Evolutionary conservation across 92 coral and sea anemone species (phyloP), one percentile per base, ranked within the genome.

Genomic region (Chrysogorgia sp.): DNA sequence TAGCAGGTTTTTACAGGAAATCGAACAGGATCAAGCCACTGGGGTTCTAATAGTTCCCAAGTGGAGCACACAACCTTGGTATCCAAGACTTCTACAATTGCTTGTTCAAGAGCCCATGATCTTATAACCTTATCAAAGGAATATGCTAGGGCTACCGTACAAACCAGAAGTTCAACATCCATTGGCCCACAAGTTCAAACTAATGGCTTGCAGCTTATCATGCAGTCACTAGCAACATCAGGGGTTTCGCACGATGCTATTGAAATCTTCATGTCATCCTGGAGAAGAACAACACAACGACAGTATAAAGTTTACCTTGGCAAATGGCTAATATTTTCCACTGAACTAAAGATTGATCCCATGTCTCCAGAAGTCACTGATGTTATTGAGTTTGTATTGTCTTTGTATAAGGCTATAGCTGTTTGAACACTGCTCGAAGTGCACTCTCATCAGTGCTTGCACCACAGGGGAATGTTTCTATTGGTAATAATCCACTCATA

Each of bases 1-100:
- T 24, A 60, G 41, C 71, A 84, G 84, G 76, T 77, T 88, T 1
- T 25, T 81, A 34, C 76, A 76, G 79, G 68, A 81, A 35, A 43
- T 83, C 25, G 79, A 77, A 71, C 79, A 85, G 58, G 85, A 85
- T 65, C 79, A 77, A 81, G 21, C 89, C 7, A 52, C 30, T 2
- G 87, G 89, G 22, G 35, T 88, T 19, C 37, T 84, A n/a, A 19
- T 88, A 32, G 60, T 84, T 26, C 86, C 84, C 15, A 4, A 32
- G 0, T 81, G 92, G 87, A 59, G 57, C 62, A 81, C 83, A 31
- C 92, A 88, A 34, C 74, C 62, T 55, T 82, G 86, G 83, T 75
- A 56, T 41, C 84, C 83, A 6, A 57, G 74, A 7, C 69, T 81
- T 0, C 25, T 72, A 10, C 58, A 22, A 33, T 24, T 85, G 40